Base-by-base conservation (phyloP, 2,113 vertebrate species). In the Nannospalax galili region DNA sequence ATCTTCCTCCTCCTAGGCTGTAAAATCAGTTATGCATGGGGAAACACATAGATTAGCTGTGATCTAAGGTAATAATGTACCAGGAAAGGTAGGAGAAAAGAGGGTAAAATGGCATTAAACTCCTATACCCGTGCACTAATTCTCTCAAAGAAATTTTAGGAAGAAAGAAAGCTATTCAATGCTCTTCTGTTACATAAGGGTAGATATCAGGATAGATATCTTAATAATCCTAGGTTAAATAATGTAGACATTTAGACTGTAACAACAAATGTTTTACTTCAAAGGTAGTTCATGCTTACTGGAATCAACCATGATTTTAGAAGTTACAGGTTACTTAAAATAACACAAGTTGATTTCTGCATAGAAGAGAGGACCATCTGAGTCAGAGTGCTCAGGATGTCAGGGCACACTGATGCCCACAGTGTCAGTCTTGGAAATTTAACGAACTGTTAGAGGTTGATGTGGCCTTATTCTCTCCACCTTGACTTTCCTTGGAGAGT, bases 261-360 rank as follows among this genome's bases (percentile, higher is more conserved):
- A 88, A 82, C 6, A 90, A 45, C 22, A 93, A 74, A 67, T 58
- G 48, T 94, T 85, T 64, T 80, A 40, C 22, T 30, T 81, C 91
- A 93, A 84, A 87, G 60, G 22, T 45, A 10, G 30, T 32, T 69
- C 62, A 90, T 42, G 93, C 62, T 79, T 88, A 65, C 15, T 93
- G 82, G 84, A 92, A 87, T 84, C 7, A 28, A 80, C 72, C 77
- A 82, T 67, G 26, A 65, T 40, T 26, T 69, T 45, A 73, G 48
- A 90, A 95, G 37, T 78, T 78, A 82, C 0, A 93, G 58, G 24
- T 28, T 35, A 84, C 42, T 91, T n/a, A 75, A 42, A 74, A 40
- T 88, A 89, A 90, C 0, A 14, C 11, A 90, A 69, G 40, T 9
- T 40, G 56, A 90, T 24, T 72, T 95, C 14, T 70, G 74, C 7